A percentile compares a stretch with the other conserved stretches of the same genome.
Evolutionary conservation across 1,140 invertebrate genomes (phyloP).

Genomic region (Araneus ventricosus): DNA sequence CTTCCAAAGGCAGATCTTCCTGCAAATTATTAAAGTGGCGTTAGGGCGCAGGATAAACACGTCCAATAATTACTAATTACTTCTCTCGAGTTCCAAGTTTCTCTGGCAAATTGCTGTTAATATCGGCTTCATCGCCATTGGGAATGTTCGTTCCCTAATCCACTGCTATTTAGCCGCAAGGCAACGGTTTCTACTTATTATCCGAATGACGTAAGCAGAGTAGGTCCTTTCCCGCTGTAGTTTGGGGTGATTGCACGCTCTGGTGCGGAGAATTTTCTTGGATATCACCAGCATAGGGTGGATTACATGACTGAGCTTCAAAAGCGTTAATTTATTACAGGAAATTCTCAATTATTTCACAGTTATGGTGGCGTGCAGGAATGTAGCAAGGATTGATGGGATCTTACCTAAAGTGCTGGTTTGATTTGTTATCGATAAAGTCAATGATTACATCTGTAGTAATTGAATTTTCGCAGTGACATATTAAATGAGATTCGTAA

Average conservation of each 20-base stretch:
- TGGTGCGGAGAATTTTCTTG: neutral
- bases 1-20: neutral
- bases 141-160: neutral
- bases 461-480: neutral
- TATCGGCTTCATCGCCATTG: neutral
- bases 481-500: neutral
- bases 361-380: neutral
- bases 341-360: slow-evolving; percentile 9
- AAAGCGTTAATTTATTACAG: neutral
- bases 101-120: neutral
- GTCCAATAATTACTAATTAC: slow-evolving; percentile 23
- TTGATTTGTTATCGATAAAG: neutral
- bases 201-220: neutral
- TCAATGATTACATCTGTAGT: neutral
- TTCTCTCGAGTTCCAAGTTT: neutral
- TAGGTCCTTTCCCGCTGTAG: neutral
- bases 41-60: neutral
- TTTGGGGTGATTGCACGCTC: neutral
- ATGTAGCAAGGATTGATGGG: neutral
- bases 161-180: neutral
- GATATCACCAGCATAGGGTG: neutral
- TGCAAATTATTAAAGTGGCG: neutral
- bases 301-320: neutral
- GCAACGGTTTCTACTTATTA: neutral
- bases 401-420: neutral